Base-by-base conservation (phyloP, 2,113 vertebrate species). In the Pipa parva region DNA sequence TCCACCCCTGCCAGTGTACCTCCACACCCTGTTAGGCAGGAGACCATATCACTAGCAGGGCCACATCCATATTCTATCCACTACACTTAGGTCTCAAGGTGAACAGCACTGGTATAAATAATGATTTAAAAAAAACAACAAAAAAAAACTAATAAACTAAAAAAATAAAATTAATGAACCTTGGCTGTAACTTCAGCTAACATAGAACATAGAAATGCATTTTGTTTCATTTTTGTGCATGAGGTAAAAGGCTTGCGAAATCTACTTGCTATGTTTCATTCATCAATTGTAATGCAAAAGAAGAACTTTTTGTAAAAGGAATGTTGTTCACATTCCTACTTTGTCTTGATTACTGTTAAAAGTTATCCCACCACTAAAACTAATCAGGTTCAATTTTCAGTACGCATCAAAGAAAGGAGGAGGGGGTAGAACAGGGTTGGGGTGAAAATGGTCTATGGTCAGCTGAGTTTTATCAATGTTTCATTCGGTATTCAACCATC, bases 401-500 rank as follows among this genome's bases (percentile, higher is more conserved):
- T 61, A 61, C 61, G 66, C 56, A 61, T 57, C 57, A 45, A 50
- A 46, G 54, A 55, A 55, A 29, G 37, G 63, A 65, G 63, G 55
- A 67, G 26, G 56, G 50, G 57, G 56, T 37, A 20, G 46, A 49
- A 49, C 57, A 52, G 66, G 33, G 57, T 61, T 37, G 29, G 66
- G 66, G 39, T 61, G 66, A 70, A 61, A 70, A 70, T 70, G 58
- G 57, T 70, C 60, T 61, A 70, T 70, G 66, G 66, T 70, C 58
- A 70, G 66, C 66, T 70, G 66, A 50, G 20, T 60, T 70, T 61
- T 26, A 70, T 58, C 66, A 70, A 70, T 70, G 66, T 70, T 70
- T 70, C 66, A 58, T 70, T 70, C 58, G 66, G 66, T 70, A 70
- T 70, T 70, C 66, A 70, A 70, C 66, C 66, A 70, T 61, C 66